Evolutionary conservation across 2,797 vertebrate species (phyloP).

Genomic region (Microctenopoma lineatum): DNA sequence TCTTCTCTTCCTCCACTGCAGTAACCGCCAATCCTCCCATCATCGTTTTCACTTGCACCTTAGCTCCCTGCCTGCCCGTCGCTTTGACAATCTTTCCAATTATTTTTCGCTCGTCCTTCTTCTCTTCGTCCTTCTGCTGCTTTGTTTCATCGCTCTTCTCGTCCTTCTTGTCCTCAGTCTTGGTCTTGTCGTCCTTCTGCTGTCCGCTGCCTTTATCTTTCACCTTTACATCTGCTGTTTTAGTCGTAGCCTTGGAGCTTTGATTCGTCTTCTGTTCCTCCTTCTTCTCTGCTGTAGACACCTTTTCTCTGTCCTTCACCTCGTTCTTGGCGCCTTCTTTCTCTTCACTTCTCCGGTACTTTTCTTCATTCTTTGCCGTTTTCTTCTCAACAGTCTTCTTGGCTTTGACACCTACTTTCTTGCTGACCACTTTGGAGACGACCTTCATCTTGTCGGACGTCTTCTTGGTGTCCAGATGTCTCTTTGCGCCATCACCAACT

Average conservation of each 20-base stretch:
- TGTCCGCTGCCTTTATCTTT: background rate
- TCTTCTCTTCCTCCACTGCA: background rate
- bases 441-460: background rate
- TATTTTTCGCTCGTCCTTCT: slow-evolving; percentile 62
- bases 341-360: background rate
- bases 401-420: background rate
- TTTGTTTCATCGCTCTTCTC: background rate
- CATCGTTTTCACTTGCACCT: slow-evolving; percentile 69
- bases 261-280: background rate
- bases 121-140: slow-evolving; percentile 32
- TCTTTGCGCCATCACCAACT: slow-evolving; percentile 12
- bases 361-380: background rate
- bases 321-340: background rate
- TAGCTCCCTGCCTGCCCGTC: slow-evolving; percentile 19
- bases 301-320: background rate
- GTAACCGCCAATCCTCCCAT: slow-evolving; percentile 38
- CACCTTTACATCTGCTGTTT: background rate
- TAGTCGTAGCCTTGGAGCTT: background rate
- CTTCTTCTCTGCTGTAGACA: background rate
- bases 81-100: slow-evolving; percentile 77
- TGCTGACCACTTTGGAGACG: background rate
- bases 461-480: background rate
- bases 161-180: background rate
- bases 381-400: background rate
- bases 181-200: too few relatives aligned